Evolutionary conservation across 2,797 vertebrate genomes (phyloP).

Genomic region (Mormyrus hasselquistii): DNA sequence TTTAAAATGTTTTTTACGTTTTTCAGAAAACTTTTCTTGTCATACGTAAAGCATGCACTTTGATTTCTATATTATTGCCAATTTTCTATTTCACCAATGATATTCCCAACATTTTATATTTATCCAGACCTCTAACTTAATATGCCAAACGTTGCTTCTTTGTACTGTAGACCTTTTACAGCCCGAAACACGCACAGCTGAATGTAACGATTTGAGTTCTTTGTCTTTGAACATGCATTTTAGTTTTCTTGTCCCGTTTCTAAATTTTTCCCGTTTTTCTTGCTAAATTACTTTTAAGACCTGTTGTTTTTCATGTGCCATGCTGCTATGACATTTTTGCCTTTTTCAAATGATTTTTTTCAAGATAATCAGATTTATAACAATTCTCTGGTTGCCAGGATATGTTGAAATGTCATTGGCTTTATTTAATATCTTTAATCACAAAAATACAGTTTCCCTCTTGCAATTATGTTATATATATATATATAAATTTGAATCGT

Average conservation of each 20-base stretch:
- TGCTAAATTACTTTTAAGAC: neutral
- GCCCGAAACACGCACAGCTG: neutral
- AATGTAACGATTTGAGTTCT: neutral
- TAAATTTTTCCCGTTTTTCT: neutral
- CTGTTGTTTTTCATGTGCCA: neutral
- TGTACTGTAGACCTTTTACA: neutral
- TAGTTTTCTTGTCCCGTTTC: neutral
- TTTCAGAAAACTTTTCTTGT: neutral
- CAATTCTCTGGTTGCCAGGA: neutral
- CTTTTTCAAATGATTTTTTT: neutral
- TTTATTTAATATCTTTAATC: neutral
- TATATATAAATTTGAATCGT: neutral
- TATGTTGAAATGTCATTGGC: neutral
- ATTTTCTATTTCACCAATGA: neutral
- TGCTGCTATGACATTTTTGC: neutral
- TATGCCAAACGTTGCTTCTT: neutral
- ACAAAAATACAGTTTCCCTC: neutral
- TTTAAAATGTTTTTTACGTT: neutral
- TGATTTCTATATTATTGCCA: neutral
- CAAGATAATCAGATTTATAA: constrained; percentile 4
- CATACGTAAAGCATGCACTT: neutral
- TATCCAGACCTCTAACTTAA: neutral
- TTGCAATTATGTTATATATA: neutral
- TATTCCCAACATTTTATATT: neutral
- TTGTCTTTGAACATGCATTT: neutral